These are phyloP conservation scores for Elephas maximus DNA, from an alignment of 2,113 vertebrate species.

Conservation along the genomic window DNA sequence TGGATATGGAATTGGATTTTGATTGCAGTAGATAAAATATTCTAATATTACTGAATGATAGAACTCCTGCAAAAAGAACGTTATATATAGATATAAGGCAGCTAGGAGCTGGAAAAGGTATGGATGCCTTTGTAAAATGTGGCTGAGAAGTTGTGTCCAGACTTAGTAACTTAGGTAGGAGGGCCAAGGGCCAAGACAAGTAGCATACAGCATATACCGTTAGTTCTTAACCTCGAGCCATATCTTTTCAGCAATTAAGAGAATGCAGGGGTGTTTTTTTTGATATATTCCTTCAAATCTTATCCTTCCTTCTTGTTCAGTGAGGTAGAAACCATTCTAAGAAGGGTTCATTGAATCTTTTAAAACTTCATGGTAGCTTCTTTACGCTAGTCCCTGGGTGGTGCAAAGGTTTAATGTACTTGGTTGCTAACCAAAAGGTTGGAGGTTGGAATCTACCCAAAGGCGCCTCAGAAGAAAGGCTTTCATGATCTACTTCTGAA, in stretches of 20 bases:
- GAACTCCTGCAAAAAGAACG: not conserved
- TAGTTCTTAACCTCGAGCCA: not conserved
- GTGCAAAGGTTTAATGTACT: not conserved
- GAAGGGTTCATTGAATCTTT: not conserved
- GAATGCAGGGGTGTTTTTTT: not conserved
- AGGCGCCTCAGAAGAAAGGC: not conserved
- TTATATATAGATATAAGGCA: not conserved
- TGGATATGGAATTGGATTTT: not conserved
- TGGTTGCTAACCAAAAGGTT: too few relatives aligned
- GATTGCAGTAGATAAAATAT: not conserved
- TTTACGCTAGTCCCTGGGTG: not conserved
- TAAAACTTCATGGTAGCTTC: not conserved
- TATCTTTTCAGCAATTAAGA: not conserved
- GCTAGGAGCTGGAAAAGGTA: not conserved
- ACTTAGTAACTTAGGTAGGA: not conserved
- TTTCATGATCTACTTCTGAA: not conserved
- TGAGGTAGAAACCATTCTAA: not conserved
- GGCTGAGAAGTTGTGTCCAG: not conserved
- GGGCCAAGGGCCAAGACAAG: accelerated
- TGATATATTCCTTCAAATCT: not conserved
- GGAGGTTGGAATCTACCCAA: not conserved
- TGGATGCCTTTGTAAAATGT: not conserved
- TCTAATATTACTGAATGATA: not conserved
- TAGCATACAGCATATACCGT: accelerated
- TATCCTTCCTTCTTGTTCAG: not conserved